Conservation (phyloP, 2,113 vertebrate genomes). For the Indicator indicator region DNA sequence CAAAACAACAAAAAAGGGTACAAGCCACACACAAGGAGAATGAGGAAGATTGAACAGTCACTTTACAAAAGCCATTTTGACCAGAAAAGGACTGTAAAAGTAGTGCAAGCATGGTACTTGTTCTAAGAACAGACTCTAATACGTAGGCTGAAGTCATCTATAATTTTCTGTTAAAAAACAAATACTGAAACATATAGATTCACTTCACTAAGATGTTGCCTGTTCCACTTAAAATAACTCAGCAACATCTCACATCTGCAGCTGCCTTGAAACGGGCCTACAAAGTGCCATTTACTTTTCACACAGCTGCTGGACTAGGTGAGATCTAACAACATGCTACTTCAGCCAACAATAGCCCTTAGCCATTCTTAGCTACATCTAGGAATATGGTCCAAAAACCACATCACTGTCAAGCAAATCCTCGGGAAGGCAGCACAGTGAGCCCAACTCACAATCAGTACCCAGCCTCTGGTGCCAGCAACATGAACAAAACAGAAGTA, state of each 20-base stretch:
- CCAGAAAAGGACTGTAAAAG: neutral
- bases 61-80: neutral
- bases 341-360: neutral
- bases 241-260: neutral
- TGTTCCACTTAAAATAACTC: neutral
- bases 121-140: neutral
- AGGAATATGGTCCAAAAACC: neutral
- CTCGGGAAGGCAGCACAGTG: neutral
- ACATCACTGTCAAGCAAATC: accelerated
- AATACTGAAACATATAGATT: neutral
- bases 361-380: accelerated
- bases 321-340: neutral
- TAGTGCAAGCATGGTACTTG: neutral
- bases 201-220: neutral
- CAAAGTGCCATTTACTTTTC: neutral
- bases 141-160: neutral
- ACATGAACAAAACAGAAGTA: too few species aligned
- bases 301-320: neutral
- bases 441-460: neutral
- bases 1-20: neutral
- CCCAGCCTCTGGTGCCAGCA: neutral
- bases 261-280: neutral
- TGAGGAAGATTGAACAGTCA: neutral
- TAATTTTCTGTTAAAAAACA: neutral
- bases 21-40: neutral